Percentiles rank a stretch among this genome's conserved stretches.
Conservation (phyloP, 2,113 vertebrate genomes). For the Gracilinanus agilis region DNA sequence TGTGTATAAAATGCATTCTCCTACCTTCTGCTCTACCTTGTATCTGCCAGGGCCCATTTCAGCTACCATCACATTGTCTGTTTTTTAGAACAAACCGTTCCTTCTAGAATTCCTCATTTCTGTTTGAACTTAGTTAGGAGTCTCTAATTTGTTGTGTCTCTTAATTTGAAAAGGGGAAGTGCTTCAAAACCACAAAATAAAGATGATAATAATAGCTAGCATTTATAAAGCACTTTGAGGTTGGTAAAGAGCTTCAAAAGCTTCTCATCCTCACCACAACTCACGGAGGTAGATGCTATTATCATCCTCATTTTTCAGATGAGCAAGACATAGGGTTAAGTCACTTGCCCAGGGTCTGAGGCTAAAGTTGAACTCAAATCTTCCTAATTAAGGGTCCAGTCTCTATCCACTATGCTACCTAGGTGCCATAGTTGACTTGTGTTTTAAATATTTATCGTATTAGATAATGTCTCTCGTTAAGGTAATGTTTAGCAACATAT, state of each 20-base stretch:
- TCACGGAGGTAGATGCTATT: background rate
- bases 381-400: background rate
- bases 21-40: constrained; percentile 53
- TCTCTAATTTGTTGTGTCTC: background rate
- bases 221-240: background rate
- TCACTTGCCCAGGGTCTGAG: background rate
- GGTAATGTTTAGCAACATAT: background rate
- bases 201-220: background rate
- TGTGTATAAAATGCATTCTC: constrained; percentile 39
- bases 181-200: constrained; percentile 30
- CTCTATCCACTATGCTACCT: background rate
- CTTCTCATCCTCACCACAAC: background rate
- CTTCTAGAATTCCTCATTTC: constrained; percentile 20
- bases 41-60: constrained; percentile 30
- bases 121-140: constrained; percentile 1
- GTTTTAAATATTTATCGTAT: background rate
- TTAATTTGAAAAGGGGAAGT: background rate
- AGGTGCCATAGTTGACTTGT: background rate
- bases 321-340: background rate
- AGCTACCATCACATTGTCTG: background rate
- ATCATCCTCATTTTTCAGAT: background rate
- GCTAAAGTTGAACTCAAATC: background rate
- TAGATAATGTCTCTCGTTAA: background rate
- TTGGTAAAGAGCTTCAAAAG: background rate
- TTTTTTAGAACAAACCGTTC: background rate